These are phyloP conservation scores for Stenolophus ochropezus DNA, from an alignment of 2,888 invertebrate species.

Conservation along the genomic window DNA sequence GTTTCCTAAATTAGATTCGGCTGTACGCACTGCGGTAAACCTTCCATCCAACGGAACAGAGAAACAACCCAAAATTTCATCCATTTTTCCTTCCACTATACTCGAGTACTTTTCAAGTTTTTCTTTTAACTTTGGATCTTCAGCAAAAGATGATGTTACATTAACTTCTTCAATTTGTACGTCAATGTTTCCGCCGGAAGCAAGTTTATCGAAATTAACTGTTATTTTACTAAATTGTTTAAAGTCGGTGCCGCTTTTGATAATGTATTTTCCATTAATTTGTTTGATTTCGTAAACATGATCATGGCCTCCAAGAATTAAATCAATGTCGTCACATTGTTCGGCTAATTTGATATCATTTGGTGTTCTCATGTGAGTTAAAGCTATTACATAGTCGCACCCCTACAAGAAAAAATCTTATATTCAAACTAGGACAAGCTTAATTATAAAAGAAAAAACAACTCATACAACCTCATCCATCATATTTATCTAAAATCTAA, in stretches of 20 bases:
- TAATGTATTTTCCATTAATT: constrained; percentile 86
- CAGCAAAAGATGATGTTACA: constrained; percentile 81
- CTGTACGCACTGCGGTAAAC: constrained; percentile 85
- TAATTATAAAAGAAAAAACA: background rate
- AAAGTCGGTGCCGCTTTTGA: constrained; percentile 95
- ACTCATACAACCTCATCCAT: constrained; percentile 12
- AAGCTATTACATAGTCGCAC: constrained; percentile 91
- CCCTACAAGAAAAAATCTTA: constrained; percentile 77
- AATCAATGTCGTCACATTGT: constrained; percentile 86
- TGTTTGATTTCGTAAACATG: constrained; percentile 87
- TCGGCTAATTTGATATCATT: constrained; percentile 90
- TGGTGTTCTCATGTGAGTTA: constrained; percentile 94
- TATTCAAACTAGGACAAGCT: too few relatives aligned
- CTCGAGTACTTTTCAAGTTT: constrained; percentile 84
- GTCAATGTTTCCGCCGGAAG: constrained; percentile 74
- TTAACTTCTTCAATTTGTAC: constrained; percentile 82
- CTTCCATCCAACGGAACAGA: constrained; percentile 91
- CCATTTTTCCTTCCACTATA: constrained; percentile 89
- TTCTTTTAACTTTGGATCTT: constrained; percentile 82
- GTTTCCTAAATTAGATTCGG: constrained; percentile 93
- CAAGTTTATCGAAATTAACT: constrained; percentile 77
- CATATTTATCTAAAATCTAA: constrained; percentile 29
- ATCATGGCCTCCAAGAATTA: constrained; percentile 94
- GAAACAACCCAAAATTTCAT: constrained; percentile 88
- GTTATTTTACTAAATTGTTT: constrained; percentile 89